These are phyloP conservation scores for Anabacerthia variegaticeps DNA, from an alignment of 2,797 vertebrate species.

Conservation along the genomic window DNA sequence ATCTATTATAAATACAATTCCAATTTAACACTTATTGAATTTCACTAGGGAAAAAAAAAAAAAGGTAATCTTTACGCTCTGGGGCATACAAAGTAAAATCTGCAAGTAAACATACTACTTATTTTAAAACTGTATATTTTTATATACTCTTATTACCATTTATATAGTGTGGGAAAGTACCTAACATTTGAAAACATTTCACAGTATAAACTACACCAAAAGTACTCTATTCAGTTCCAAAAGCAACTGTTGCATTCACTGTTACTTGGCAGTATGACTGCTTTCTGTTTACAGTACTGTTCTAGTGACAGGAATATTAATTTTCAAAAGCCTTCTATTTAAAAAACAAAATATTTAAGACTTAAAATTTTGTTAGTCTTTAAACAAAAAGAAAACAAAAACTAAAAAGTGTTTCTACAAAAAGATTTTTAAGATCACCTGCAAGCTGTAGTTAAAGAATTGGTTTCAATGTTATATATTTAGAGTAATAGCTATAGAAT, in stretches of 20 bases:
- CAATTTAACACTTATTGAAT: background rate
- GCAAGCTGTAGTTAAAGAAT: background rate
- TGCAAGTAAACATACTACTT: background rate
- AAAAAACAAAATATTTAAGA: background rate
- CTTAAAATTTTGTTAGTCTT: background rate
- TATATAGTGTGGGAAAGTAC: background rate
- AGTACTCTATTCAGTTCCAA: background rate
- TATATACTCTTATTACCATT: background rate
- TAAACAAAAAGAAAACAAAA: background rate
- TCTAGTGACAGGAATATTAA: conserved; percentile 47
- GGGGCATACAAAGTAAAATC: background rate
- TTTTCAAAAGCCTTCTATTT: background rate
- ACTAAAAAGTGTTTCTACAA: background rate
- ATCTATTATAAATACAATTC: background rate
- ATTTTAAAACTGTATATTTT: background rate
- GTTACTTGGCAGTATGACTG: conserved; percentile 1
- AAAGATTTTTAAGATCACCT: background rate
- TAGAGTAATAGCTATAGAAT: background rate
- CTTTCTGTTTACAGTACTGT: background rate
- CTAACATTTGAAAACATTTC: background rate
- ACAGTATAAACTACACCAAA: background rate
- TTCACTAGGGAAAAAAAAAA: background rate
- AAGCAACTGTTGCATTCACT: background rate
- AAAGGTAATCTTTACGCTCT: background rate
- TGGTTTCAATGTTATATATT: background rate